phyloP scores from a whole-genome alignment of 2,797 vertebrate genomes.

The Melanotaenia pygmaea region DNA sequence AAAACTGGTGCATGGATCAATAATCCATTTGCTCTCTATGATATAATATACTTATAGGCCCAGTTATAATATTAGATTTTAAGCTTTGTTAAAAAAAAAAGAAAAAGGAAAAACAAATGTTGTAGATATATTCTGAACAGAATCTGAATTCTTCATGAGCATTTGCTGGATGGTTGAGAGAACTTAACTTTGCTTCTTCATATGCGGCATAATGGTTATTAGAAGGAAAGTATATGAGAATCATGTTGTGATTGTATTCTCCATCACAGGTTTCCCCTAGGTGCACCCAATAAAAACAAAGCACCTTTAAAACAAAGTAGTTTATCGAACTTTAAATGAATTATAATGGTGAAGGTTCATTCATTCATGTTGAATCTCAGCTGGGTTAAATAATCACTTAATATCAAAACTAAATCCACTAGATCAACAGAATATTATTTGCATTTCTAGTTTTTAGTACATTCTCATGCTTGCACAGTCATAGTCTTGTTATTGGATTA shows the following conservation, averaged over 20 bases:
- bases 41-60: constrained; percentile 74
- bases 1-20: constrained; percentile 79
- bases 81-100: constrained; percentile 38
- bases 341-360: not conserved
- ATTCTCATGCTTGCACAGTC: not conserved
- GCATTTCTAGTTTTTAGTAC: not conserved
- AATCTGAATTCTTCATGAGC: constrained; percentile 44
- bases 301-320: not conserved
- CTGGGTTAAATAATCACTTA: not conserved
- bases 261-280: not conserved
- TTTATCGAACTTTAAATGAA: not conserved
- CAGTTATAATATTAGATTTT: constrained; percentile 72
- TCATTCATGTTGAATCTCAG: not conserved
- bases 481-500: not conserved
- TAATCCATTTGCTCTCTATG: constrained; percentile 77
- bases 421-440: not conserved
- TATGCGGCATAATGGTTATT: constrained; percentile 22
- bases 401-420: not conserved
- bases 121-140: constrained; percentile 38
- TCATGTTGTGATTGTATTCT: constrained; percentile 9
- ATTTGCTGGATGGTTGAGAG: constrained; percentile 56
- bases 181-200: constrained; percentile 35
- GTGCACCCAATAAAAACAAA: not conserved
- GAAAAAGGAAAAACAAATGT: constrained; percentile 45
- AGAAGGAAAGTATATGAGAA: constrained; percentile 19